Base-by-base conservation (phyloP, 2,797 vertebrate species). In the Sandelia bainsii region DNA sequence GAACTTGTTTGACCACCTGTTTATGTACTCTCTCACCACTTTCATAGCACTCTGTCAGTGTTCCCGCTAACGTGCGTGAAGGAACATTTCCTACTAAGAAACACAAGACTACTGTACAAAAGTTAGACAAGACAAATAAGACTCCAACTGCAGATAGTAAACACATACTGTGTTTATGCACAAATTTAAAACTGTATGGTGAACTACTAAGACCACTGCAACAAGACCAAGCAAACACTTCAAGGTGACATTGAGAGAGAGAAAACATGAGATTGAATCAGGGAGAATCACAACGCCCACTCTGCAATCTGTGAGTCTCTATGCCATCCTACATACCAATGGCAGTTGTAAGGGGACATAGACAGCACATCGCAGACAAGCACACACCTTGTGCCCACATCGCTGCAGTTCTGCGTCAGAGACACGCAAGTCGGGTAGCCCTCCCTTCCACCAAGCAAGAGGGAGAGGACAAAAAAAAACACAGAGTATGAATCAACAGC, bases 331-430 rank as follows among this genome's bases (percentile, higher is more conserved):
- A 88, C 89, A 81, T 83, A 77, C 70, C 63, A 25, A 86, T 75
- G 67, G 78, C 69, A 64, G 69, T 79, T 88, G 82, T 89, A 82
- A 86, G 73, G 73, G 78, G 80, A 82, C 84, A 66, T 54, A 77
- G 86, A 84, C 60, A 86, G 79, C 75, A 79, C 87, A 86, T 85
- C 8, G n/a, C 83, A 84, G 80, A 51, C 78, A 77, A 75, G 70
- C 67, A 73, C 86, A 88, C 91, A 92, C 93, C 83, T 90, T 84
- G 72, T 90, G 75, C 94, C 94, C 91, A 93, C 94, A 82, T 91
- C 25, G 45, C 84, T 89, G 84, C 86, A 85, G 87, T 76, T 88
- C 80, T 94, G 92, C 94, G 94, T 95, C 94, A 95, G 79, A 94
- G 79, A 87, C 79, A 93, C 89, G 90, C 90, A 91, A 89, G 83